Conservation (phyloP, 2,113 vertebrate genomes). For the Lycaon pictus region DNA sequence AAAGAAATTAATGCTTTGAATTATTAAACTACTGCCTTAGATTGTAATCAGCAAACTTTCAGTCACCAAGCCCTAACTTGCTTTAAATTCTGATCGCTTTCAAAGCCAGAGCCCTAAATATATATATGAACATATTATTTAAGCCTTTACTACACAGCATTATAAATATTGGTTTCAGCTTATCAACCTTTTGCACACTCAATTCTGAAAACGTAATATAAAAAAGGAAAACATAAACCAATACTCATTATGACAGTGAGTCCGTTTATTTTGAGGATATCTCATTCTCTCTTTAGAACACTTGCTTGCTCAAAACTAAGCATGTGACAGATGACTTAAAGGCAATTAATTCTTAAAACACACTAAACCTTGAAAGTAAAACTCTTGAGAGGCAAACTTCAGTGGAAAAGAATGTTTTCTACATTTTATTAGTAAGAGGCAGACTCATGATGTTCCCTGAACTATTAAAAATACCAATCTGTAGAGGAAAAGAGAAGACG, state of each 20-base stretch:
- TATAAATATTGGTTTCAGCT: neutral
- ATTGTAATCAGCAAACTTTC: constrained; percentile 16
- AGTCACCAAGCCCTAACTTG: constrained; percentile 16
- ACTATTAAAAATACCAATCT: constrained; percentile 54
- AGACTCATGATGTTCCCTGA: neutral
- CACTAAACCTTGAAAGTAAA: constrained; percentile 40
- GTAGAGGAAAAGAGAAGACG: constrained; percentile 22
- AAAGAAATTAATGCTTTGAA: neutral
- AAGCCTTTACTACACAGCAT: neutral
- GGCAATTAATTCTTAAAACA: constrained; percentile 60
- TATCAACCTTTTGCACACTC: constrained; percentile 8
- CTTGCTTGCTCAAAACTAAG: constrained; percentile 43
- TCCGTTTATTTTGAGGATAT: constrained; percentile 56
- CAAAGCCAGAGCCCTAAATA: constrained; percentile 1
- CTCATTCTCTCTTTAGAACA: neutral
- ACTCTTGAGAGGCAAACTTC: neutral
- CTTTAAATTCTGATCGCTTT: constrained; percentile 57
- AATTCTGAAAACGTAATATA: neutral
- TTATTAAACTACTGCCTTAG: constrained; percentile 49
- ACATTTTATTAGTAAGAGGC: neutral
- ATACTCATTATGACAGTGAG: neutral
- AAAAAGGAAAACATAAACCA: constrained; percentile 4
- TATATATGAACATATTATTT: neutral
- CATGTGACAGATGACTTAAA: constrained; percentile 40
- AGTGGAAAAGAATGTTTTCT: constrained; percentile 9